Evolutionary conservation across 2,797 vertebrate species (phyloP).

Genomic region (Synaphobranchus kaupii): DNA sequence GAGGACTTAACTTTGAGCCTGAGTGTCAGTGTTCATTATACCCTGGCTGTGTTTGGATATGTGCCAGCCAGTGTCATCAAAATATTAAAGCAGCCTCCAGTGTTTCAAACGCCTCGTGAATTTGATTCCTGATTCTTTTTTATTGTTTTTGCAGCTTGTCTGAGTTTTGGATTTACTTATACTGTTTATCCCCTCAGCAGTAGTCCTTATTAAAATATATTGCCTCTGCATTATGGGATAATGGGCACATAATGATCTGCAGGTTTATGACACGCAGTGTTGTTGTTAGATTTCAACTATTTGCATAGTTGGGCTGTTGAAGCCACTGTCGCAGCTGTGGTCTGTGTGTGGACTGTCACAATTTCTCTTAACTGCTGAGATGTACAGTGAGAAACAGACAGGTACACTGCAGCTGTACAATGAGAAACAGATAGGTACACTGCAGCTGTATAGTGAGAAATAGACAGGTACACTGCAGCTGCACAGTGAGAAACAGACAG

Average conservation of each 20-base stretch:
- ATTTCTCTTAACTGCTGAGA: background rate
- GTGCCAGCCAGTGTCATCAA: background rate
- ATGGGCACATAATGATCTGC: background rate
- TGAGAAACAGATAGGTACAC: too few relatives aligned
- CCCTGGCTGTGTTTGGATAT: background rate
- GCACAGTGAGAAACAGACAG: too few relatives aligned
- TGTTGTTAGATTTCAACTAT: background rate
- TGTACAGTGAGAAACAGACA: background rate
- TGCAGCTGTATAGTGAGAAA: background rate
- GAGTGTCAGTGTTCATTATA: background rate
- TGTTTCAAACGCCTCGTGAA: background rate
- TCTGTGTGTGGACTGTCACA: background rate
- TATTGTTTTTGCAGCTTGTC: too few relatives aligned
- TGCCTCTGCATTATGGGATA: background rate
- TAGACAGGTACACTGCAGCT: background rate
- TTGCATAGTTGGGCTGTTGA: background rate
- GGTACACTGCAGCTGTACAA: background rate
- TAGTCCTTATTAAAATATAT: background rate
- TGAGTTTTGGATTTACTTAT: background rate
- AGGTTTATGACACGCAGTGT: background rate
- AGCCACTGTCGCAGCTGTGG: background rate
- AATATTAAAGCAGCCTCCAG: background rate
- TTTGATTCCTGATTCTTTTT: background rate
- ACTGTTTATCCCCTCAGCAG: background rate
- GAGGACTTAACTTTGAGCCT: background rate